Percentiles rank a stretch among this genome's conserved stretches.
phyloP scores from a whole-genome alignment of 2,888 invertebrate species.

The Smittia sp. region DNA sequence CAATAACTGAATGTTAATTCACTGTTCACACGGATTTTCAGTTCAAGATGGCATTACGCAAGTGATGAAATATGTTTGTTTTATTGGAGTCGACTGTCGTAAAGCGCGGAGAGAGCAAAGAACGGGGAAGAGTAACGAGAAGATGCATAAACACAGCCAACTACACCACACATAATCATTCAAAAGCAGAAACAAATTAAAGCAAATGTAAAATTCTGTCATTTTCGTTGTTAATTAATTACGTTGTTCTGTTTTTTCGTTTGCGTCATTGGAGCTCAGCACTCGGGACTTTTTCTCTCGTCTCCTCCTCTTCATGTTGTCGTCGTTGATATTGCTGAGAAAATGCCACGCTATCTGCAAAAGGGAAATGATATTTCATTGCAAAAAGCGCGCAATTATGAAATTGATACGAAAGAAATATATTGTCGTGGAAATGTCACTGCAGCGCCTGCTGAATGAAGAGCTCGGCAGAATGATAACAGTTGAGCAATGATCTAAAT shows the following conservation, averaged over 20 bases:
- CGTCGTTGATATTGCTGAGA: too few species aligned
- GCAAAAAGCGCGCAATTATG: conserved; percentile 18
- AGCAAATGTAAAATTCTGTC: conserved; percentile 37
- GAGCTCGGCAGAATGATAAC: too few species aligned
- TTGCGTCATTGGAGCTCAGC: conserved; percentile 27
- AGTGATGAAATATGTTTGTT: conserved; percentile 40
- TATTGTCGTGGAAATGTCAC: conserved; percentile 12
- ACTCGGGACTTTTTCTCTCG: background rate
- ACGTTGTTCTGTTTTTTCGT: conserved; percentile 39
- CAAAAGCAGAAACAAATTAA: conserved; percentile 41
- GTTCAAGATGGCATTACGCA: conserved; percentile 21
- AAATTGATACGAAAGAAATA: conserved; percentile 19
- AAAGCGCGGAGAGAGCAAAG: background rate
- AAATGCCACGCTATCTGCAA: background rate
- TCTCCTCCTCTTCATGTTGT: too few species aligned
- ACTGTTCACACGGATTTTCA: conserved; percentile 40
- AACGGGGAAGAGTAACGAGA: background rate
- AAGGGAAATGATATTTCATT: conserved; percentile 38
- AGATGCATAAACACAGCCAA: conserved; percentile 23
- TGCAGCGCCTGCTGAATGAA: too few species aligned
- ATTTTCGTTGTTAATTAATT: conserved; percentile 40
- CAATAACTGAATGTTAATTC: conserved; percentile 21
- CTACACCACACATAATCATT: conserved; percentile 37
- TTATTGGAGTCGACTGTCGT: conserved; percentile 34
- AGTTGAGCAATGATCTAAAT: too few species aligned